These are phyloP conservation scores for Aphrophora alni DNA, from an alignment of 2,888 invertebrate genomes.

Conservation along the genomic window DNA sequence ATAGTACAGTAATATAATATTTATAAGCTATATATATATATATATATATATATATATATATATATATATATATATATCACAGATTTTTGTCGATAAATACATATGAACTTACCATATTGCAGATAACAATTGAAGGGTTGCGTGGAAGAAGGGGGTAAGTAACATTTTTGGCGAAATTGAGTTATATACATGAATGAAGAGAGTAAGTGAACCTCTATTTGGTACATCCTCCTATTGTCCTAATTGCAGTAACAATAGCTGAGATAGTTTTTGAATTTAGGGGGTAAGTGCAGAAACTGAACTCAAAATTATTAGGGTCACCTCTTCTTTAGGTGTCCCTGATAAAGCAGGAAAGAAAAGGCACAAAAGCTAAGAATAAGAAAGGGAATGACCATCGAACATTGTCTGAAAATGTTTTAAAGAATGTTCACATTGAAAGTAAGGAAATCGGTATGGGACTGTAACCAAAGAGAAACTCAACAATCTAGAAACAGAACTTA, in stretches of 20 bases:
- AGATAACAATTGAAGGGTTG: slow-evolving; percentile 74
- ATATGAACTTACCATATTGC: too few species aligned
- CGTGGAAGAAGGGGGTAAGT: slow-evolving; percentile 28
- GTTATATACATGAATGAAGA: neutral
- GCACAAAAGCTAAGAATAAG: neutral
- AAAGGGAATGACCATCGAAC: neutral
- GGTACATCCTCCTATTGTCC: neutral
- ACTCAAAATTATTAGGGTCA: slow-evolving; percentile 8
- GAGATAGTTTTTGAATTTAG: too few species aligned
- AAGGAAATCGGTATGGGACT: neutral
- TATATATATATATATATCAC: too few species aligned
- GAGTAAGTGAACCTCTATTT: neutral
- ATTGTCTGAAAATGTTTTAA: neutral
- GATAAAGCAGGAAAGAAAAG: too few species aligned
- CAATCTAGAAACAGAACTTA: slow-evolving; percentile 23
- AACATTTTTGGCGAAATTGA: neutral
- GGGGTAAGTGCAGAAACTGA: too few species aligned
- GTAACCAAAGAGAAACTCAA: slow-evolving; percentile 29
- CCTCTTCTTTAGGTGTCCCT: slow-evolving; percentile 39
- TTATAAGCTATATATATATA: too few species aligned
- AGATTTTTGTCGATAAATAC: too few species aligned
- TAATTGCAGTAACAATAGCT: neutral
- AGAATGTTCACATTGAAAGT: neutral
- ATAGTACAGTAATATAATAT: too few species aligned
- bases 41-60: too few species aligned